A percentile compares a stretch with the other conserved stretches of the same genome.
phyloP scores from a whole-genome alignment of 2,113 vertebrate genomes.

The Eulemur rufifrons region DNA sequence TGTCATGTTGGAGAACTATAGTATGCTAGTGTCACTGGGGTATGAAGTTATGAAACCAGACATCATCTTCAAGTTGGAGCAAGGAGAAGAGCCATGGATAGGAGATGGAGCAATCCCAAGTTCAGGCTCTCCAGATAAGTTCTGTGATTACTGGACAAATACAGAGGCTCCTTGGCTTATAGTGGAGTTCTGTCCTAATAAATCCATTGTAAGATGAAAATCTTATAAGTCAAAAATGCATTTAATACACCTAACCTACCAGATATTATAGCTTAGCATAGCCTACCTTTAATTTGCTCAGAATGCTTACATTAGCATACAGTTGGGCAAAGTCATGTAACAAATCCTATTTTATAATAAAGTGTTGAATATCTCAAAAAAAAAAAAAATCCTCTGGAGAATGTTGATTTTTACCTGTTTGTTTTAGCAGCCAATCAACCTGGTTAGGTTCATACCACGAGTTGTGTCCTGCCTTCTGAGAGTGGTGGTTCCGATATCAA shows the following conservation, averaged over 20 bases:
- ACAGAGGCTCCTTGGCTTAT: neutral
- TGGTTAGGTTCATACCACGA: neutral
- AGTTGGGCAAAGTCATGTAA: neutral
- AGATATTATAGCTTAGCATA: neutral
- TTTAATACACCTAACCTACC: neutral
- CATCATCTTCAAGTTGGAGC: constrained; percentile 71
- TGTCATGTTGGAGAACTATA: constrained; percentile 74
- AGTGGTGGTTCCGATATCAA: neutral
- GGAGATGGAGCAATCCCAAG: neutral
- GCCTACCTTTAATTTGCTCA: neutral
- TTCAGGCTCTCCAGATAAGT: neutral
- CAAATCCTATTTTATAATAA: neutral
- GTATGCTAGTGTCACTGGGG: constrained; percentile 43
- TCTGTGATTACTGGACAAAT: neutral
- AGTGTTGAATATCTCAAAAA: neutral
- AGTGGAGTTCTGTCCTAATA: neutral
- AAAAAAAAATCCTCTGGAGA: neutral
- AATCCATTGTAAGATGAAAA: neutral
- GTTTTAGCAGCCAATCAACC: neutral
- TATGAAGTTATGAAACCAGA: constrained; percentile 58
- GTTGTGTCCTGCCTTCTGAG: neutral
- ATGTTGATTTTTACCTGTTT: neutral
- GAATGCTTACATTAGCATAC: neutral
- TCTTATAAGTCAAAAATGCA: neutral
- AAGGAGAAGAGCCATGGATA: constrained; percentile 57